These are phyloP conservation scores for Vombatus ursinus DNA, from an alignment of 2,113 vertebrate genomes.

Conservation along the genomic window DNA sequence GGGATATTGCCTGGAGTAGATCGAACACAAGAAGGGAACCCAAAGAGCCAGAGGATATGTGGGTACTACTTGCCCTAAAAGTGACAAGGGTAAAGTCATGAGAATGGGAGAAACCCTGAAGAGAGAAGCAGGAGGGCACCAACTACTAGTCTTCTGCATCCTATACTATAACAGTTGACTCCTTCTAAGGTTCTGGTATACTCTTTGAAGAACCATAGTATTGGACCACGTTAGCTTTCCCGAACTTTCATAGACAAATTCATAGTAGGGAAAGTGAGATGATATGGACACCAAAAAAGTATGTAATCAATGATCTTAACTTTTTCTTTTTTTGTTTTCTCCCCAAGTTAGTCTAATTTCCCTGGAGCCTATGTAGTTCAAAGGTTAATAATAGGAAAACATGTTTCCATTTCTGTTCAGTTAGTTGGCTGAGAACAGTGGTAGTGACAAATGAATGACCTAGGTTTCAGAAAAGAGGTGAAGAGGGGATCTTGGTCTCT, in stretches of 20 bases:
- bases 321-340: neutral
- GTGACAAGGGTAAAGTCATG: neutral
- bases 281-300: neutral
- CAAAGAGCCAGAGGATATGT: neutral
- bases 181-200: neutral
- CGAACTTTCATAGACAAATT: neutral
- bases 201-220: neutral
- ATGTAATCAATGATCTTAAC: neutral
- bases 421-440: neutral
- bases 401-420: constrained; percentile 12
- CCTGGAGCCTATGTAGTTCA: neutral
- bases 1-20: neutral
- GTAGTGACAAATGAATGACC: neutral
- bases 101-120: neutral
- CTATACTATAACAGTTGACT: neutral
- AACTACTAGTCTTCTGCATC: neutral
- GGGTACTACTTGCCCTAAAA: neutral
- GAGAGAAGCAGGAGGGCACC: neutral
- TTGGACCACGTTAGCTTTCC: neutral
- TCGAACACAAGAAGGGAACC: neutral
- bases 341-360: neutral
- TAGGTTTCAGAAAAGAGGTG: neutral
- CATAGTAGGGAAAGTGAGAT: neutral
- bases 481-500: neutral
- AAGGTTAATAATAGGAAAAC: neutral